These are phyloP conservation scores for Drosophila heteroneura DNA, from an alignment of 2,888 invertebrate genomes.

Conservation along the genomic window DNA sequence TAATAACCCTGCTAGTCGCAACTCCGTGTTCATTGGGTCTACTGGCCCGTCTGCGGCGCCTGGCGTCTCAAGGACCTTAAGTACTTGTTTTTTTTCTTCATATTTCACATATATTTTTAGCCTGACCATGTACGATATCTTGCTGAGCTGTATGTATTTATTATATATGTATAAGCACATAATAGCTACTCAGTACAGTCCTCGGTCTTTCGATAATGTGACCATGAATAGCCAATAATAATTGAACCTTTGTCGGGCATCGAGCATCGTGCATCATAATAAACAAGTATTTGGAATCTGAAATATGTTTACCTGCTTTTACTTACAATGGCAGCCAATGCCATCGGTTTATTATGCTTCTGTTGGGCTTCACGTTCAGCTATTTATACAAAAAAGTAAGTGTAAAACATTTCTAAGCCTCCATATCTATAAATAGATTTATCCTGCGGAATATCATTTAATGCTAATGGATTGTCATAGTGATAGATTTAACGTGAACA, in stretches of 20 bases:
- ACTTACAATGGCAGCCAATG: conserved; percentile 20
- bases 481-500: neutral
- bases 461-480: neutral
- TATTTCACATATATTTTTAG: conserved; percentile 56
- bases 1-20: conserved; percentile 54
- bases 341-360: neutral
- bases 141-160: conserved; percentile 40
- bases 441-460: neutral
- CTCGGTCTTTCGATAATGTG: conserved; percentile 43
- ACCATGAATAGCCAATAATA: conserved; percentile 67
- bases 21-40: conserved; percentile 24
- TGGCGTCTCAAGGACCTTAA: conserved; percentile 51
- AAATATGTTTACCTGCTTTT: conserved; percentile 40
- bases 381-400: neutral
- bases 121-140: conserved; percentile 46
- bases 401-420: neutral
- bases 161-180: conserved; percentile 20
- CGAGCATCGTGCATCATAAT: conserved; percentile 17
- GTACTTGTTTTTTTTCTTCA: conserved; percentile 47
- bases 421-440: neutral
- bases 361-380: conserved; percentile 9
- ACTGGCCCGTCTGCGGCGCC: conserved; percentile 35
- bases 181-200: conserved; percentile 33
- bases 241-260: conserved; percentile 62
- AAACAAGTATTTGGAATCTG: conserved; percentile 31